A percentile compares a stretch with the other conserved stretches of the same genome.
These are phyloP conservation scores for Lepidonotus clava DNA, from an alignment of 2,888 invertebrate genomes.

Conservation along the genomic window DNA sequence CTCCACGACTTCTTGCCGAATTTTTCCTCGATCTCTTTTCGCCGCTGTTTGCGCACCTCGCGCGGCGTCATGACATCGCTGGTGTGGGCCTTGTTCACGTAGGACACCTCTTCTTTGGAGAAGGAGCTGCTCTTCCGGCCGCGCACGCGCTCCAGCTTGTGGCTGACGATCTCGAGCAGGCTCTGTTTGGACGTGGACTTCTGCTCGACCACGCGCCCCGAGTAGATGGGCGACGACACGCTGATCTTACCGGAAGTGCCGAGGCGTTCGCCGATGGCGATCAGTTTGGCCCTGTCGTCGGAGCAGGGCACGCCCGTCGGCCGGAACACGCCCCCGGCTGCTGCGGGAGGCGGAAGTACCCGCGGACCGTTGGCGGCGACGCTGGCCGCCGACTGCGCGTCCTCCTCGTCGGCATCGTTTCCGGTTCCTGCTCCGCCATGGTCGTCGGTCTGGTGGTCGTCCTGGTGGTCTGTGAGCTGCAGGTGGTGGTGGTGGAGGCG, in stretches of 20 bases:
- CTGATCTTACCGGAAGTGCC: constrained; percentile 83
- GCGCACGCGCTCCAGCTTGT: constrained; percentile 83
- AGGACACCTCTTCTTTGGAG: constrained; percentile 84
- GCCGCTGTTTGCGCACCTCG: constrained; percentile 81
- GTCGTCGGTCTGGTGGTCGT: background rate
- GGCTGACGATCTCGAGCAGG: constrained; percentile 87
- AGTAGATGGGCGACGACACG: constrained; percentile 81
- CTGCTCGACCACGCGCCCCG: constrained; percentile 75
- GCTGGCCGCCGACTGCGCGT: constrained; percentile 27
- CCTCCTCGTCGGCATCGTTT: constrained; percentile 41
- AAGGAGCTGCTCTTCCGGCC: constrained; percentile 84
- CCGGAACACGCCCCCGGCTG: constrained; percentile 70
- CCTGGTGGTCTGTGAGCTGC: background rate
- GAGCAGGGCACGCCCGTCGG: constrained; percentile 81
- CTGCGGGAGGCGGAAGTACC: constrained; percentile 82
- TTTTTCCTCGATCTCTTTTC: constrained; percentile 80
- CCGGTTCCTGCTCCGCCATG: too few species aligned
- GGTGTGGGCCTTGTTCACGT: constrained; percentile 84
- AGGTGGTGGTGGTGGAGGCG: background rate
- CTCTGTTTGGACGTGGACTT: constrained; percentile 84
- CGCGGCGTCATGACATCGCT: constrained; percentile 81
- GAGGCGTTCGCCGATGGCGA: constrained; percentile 82
- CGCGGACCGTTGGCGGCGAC: constrained; percentile 84
- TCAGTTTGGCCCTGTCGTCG: constrained; percentile 70
- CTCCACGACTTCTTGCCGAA: constrained; percentile 75